Percentiles rank a stretch among this genome's conserved stretches.
phyloP scores from a whole-genome alignment of 2,113 vertebrate species.

The Planiliza haematocheilus region DNA sequence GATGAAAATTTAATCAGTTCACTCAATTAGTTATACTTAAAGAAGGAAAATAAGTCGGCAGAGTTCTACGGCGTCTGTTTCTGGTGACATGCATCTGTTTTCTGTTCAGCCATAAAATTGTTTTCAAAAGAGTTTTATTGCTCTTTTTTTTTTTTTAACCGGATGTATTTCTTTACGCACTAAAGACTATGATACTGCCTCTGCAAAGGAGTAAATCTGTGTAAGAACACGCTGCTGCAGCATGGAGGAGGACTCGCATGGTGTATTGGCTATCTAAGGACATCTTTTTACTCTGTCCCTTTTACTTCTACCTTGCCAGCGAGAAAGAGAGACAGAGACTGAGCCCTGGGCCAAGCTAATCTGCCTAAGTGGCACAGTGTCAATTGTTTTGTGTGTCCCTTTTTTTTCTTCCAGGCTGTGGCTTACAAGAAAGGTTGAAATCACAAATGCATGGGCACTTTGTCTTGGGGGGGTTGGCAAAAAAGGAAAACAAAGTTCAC shows the following conservation, averaged over 20 bases:
- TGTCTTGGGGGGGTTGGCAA: constrained; percentile 89
- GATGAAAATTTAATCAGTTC: constrained; percentile 42
- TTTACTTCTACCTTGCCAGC: constrained; percentile 55
- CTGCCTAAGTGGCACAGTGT: constrained; percentile 71
- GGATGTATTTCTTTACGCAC: constrained; percentile 61
- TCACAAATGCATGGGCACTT: constrained; percentile 99
- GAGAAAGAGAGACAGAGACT: constrained; percentile 43
- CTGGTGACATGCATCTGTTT: constrained; percentile 50
- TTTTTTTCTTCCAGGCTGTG: constrained; percentile 89
- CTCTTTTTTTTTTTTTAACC: constrained; percentile 24
- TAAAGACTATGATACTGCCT: constrained; percentile 56
- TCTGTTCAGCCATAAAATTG: constrained; percentile 49
- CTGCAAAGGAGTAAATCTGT: constrained; percentile 49
- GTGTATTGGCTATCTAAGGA: constrained; percentile 66
- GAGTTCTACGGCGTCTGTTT: constrained; percentile 29
- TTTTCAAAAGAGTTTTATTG: constrained; percentile 36
- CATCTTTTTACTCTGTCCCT: constrained; percentile 56
- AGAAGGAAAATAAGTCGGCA: constrained; percentile 2
- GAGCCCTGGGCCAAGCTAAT: constrained; percentile 63
- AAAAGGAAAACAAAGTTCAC: constrained; percentile 84
- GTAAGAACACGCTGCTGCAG: constrained; percentile 45
- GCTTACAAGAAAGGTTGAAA: constrained; percentile 99
- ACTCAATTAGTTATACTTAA: constrained; percentile 6
- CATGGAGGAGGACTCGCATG: constrained; percentile 64
- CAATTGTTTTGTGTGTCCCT: constrained; percentile 83